Base-by-base conservation (phyloP, 2,113 vertebrate species). In the Nesogale talazaci region DNA sequence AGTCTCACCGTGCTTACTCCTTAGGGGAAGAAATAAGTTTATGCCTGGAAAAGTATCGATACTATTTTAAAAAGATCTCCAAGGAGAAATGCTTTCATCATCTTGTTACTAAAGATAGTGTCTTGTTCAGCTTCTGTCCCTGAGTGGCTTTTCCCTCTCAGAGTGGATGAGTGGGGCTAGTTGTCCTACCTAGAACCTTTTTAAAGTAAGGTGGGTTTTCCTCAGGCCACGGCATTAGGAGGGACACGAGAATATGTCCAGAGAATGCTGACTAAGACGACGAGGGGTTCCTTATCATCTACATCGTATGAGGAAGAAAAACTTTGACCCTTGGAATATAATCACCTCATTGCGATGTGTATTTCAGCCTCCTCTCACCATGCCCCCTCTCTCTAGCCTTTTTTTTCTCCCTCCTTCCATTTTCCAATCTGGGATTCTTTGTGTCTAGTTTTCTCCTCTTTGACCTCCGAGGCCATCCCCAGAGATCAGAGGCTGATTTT, bases 31-130 rank as follows among this genome's bases (percentile, higher is more conserved):
- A 59, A 82, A 63, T 82, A 92, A 75, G 67, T 81, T 90, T 93
- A 82, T 96, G 83, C 92, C 83, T 90, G 74, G 92, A 83, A 85
- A 93, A 94, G 65, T 78, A 74, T 83, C 87, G 67, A 3, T 90
- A 36, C 92, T 97, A 89, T 96, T 94, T 95, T 95, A 93, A 86
- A 94, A 72, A 93, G 29, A 70, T 96, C 96, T 95, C 93, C 40
- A 94, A 84, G 86, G 88, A 93, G 94, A 86, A 95, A 52, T 12
- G 59, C 88, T 97, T 96, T 96, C 93, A 95, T 95, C 86, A 95
- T 94, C 78, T 90, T 78, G 40, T 82, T 93, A 46, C 87, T 70
- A 89, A 85, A 96, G 78, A 91, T 31, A 88, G 75, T 77, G 65
- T 91, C 78, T 89, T 78, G 90, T 87, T 61, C 70, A 23, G 84